Evolutionary conservation across 2,113 vertebrate species (phyloP).

Genomic region (Orycteropus afer): DNA sequence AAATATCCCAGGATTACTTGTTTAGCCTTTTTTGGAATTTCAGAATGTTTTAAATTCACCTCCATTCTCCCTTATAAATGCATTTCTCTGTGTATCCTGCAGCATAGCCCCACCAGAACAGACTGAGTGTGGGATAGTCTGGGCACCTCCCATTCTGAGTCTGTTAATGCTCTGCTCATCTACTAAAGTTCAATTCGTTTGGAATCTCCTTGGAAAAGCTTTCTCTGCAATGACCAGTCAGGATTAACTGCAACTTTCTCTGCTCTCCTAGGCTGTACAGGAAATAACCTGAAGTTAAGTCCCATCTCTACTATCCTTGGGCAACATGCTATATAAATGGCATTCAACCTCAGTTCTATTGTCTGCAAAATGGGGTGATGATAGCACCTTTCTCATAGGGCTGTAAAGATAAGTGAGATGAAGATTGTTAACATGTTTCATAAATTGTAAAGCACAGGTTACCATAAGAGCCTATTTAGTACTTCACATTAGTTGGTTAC

Average conservation of each 20-base stretch:
- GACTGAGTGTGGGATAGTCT: neutral
- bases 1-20: neutral
- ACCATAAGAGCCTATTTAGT: neutral
- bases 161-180: neutral
- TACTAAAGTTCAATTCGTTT: neutral
- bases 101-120: neutral
- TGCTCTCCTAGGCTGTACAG: neutral
- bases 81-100: neutral
- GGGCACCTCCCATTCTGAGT: neutral
- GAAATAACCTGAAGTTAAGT: neutral
- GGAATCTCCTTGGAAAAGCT: neutral
- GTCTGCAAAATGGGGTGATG: neutral
- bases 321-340: neutral
- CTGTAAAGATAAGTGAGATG: neutral
- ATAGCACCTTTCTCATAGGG: neutral
- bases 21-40: neutral
- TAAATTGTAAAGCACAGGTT: rapidly evolving
- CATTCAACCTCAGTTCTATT: neutral
- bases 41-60: neutral
- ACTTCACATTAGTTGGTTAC: neutral
- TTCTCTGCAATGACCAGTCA: neutral
- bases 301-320: neutral
- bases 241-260: neutral
- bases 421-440: neutral
- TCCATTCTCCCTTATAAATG: neutral